Base-by-base conservation (phyloP, 2,888 invertebrate species). In the Helleia helle region DNA sequence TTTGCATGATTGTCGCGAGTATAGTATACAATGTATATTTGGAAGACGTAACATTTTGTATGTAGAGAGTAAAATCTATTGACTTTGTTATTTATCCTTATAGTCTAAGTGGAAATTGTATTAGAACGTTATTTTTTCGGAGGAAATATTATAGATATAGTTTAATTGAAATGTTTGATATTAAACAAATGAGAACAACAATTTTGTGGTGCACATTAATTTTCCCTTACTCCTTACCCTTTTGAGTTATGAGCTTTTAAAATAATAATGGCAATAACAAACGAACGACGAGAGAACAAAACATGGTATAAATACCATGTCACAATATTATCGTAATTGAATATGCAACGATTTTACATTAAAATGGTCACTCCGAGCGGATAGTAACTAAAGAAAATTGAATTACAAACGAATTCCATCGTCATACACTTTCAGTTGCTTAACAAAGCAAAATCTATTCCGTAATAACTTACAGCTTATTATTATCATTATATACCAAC, bases 191-290 rank as follows among this genome's bases (percentile, higher is more conserved):
- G 59, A 63, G 59, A 58, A 58, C 58, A 65, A 67, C 67, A 68
- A 59, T 72, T 62, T 69, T 68, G 70, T 65, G 73, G 71, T 80
- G 77, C 73, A 75, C 65, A 62, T 65, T 70, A 65, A 68, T 74
- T 76, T 77, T 71, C 58, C 54, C 30, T 50, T 62, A 53, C 58
- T 46, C 49, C 49, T 55, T 39, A 17, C 29, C 31, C 36, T 39
- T 27, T 38, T 24, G 30, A 50, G 57, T 63, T 64, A 62, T 65
- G 60, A 57, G 70, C 65, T 66, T 69, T 61, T 14, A 13, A 6
- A 26, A 2, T 34, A 34, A 34, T 34, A 34, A 34, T 34, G 34
- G 34, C 34, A 34, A 34, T 22, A 52, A 29, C 22, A 22, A n/a
- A n/a, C n/a, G n/a, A n/a, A n/a, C n/a, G n/a, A n/a, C n/a, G n/a